Evolutionary conservation across 2,888 invertebrate species (phyloP), one percentile per base, ranked within the genome.

Genomic region (Cremastobaeus sp.): DNA sequence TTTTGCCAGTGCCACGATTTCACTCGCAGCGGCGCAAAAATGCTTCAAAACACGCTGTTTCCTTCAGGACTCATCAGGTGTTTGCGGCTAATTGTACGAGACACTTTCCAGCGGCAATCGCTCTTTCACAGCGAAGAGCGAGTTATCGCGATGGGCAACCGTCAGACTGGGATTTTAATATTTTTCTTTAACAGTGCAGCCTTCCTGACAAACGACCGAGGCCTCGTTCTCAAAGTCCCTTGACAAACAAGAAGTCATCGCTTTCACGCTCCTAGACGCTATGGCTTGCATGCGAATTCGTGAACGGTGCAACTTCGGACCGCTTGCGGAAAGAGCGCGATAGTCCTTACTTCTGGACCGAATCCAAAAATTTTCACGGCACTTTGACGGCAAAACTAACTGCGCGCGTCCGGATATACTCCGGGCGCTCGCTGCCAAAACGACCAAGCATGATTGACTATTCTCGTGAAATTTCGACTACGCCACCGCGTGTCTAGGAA

Each of bases 361-460:
- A 74, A 69, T 74, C 80, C 82, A 83, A 83, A 79, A 77, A 77
- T 79, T 79, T 80, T 80, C 66, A 79, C 79, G 77, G 77, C 77
- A 81, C 82, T 85, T 82, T 81, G 84, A 82, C 83, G 81, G 77
- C 79, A 77, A 84, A 83, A 82, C 83, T 82, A 81, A 82, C 83
- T 70, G 75, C 65, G 64, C 75, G 59, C 68, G 64, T 59, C 71
- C 71, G 25, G 47, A 34, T 55, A 18, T 25, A 48, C 43, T 30
- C 28, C 32, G 55, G 48, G 30, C 41, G 21, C 47, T 54, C 28
- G 12, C 45, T 45, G 57, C 62, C 73, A 73, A 62, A 66, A 73
- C 55, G 66, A 65, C 54, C 50, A 17, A 60, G 45, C 50, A 59
- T 66, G 72, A 72, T 60, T 60, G 72, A 65, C 65, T 71, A 59